Evolutionary conservation across 1,140 invertebrate species (phyloP).

Genomic region (Drosophila punjabiensis): DNA sequence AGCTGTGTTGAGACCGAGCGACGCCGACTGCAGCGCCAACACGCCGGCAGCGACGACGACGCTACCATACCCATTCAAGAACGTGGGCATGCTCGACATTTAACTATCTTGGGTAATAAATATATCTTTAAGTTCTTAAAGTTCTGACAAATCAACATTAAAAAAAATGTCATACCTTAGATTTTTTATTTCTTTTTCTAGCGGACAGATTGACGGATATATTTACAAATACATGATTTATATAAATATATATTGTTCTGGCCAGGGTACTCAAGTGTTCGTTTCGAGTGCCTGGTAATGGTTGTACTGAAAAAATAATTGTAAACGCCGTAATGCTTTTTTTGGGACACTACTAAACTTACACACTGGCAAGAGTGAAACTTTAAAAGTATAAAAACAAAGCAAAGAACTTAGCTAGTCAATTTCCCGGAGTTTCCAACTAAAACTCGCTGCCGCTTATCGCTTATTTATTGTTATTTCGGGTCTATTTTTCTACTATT

Average conservation of each 20-base stretch:
- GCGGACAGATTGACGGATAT: too few species aligned
- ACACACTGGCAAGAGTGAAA: neutral
- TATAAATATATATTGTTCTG: too few species aligned
- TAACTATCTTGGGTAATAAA: neutral
- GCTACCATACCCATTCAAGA: neutral
- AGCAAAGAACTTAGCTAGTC: neutral
- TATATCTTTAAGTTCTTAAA: neutral
- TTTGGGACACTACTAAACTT: neutral
- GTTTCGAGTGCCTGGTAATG: neutral
- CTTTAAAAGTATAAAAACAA: constrained; percentile 2
- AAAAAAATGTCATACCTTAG: too few species aligned
- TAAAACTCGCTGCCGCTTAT: neutral
- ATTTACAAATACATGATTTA: too few species aligned
- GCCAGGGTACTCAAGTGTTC: constrained; percentile 1
- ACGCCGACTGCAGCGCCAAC: constrained; percentile 45
- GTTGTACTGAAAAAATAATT: constrained; percentile 56
- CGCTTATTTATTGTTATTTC: constrained; percentile 17
- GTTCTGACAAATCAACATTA: too few species aligned
- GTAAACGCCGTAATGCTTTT: constrained; percentile 22
- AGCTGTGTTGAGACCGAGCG: constrained; percentile 66
- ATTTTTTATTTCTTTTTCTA: too few species aligned
- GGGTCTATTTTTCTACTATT: constrained; percentile 6
- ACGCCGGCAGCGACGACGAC: neutral
- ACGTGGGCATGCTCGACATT: neutral
- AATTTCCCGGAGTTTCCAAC: neutral